Percentiles rank a stretch among this genome's conserved stretches.
These are phyloP conservation scores for Drosophila monieri DNA, from an alignment of 2,888 invertebrate species.

Conservation along the genomic window DNA sequence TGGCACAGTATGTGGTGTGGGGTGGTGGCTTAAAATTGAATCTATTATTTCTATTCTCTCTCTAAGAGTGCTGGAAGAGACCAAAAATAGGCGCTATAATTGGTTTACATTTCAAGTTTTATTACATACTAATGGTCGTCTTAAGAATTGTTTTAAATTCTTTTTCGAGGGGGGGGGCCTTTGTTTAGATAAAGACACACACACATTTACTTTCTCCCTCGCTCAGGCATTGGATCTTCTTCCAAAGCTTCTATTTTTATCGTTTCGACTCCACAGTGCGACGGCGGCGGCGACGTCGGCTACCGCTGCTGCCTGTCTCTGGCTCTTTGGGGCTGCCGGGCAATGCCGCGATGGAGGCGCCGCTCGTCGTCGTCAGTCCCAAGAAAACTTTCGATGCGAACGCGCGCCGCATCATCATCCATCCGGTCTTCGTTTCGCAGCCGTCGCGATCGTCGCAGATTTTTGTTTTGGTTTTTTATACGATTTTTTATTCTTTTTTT, in stretches of 20 bases:
- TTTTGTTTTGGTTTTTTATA: neutral
- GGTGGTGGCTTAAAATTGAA: neutral
- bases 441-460: conserved; percentile 19
- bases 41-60: too few species aligned
- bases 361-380: conserved; percentile 52
- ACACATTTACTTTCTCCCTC: neutral
- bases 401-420: conserved; percentile 47
- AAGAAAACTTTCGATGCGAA: conserved; percentile 69
- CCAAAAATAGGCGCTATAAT: neutral
- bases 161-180: neutral
- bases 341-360: conserved; percentile 11
- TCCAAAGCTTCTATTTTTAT: conserved; percentile 14
- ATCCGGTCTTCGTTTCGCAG: conserved; percentile 26
- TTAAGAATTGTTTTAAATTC: neutral
- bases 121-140: neutral
- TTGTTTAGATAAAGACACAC: conserved; percentile 3
- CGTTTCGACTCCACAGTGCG: conserved; percentile 27
- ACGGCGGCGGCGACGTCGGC: conserved; percentile 19
- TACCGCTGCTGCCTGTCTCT: conserved; percentile 14
- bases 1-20: neutral
- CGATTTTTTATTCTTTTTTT: neutral
- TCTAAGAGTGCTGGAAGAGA: too few species aligned
- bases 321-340: conserved; percentile 16
- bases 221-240: conserved; percentile 2
- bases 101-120: neutral